Base-by-base conservation (phyloP, 1,140 invertebrate species). In the Mesaphorura yosii region DNA sequence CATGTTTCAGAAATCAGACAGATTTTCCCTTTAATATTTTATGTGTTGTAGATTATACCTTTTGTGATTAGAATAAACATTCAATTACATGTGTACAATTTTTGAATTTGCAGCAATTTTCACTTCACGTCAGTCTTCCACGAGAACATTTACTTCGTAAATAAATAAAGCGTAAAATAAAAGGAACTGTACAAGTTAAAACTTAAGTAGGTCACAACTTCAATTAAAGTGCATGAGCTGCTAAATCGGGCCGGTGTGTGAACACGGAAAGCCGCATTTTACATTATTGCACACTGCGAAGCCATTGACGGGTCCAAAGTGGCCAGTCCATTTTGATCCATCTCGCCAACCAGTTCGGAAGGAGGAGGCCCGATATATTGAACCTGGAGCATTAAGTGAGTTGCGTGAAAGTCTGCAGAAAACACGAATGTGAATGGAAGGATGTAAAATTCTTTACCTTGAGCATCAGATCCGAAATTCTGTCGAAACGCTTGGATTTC, bases 341-440 rank as follows among this genome's bases (percentile, higher is more conserved):
- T 65, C 31, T 86, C 83, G 1, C 81, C 84, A n/a, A 88, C 76
- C 41, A 92, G 72, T 59, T 90, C 88, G 50, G 81, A 77, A 1
- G 88, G 88, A 1, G 86, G 86, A 54, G 88, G 83, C 3, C 88
- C 88, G 62, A 80, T 79, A 58, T 80, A 81, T 73, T 91, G 86
- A 73, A 91, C 81, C 76, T 81, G 63, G 3, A 68, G 70, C 34
- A 59, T 47, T 53, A 59, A 52, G 26, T n/a, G 20, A 47, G 31
- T 5, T 51, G n/a, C n/a, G n/a, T n/a, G n/a, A n/a, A n/a, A n/a
- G n/a, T n/a, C n/a, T n/a, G n/a, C n/a, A n/a, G n/a, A n/a, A 48
- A 17, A 29, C n/a, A 41, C 28, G 20, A 41, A 44, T 7, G 5
- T 15, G 34, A 39, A 20, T 42, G 34, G 28, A 39, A 39, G 22